Evolutionary conservation across 2,888 invertebrate species (phyloP), one percentile per base, ranked within the genome.

Genomic region (Gasteruption jaculator): DNA sequence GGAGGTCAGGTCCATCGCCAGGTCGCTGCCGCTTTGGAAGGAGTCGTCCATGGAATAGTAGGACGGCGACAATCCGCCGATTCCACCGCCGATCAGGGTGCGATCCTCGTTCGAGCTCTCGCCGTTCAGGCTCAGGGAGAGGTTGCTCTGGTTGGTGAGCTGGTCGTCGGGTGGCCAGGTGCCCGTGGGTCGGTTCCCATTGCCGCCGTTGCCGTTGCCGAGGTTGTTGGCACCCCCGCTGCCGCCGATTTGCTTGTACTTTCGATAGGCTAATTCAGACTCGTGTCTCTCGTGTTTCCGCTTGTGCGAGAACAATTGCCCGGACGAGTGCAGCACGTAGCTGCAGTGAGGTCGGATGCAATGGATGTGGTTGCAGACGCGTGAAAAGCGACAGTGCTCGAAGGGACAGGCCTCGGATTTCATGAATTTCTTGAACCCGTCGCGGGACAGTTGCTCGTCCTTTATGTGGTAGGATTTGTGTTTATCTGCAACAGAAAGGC

Each of bases 351-450:
- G 87, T 46, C 96, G 78, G 56, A 97, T 95, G 75, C 97, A 97
- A 74, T 97, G 97, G 54, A 96, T 97, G 73, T 97, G 97, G 75
- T 97, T 97, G 77, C 92, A 92, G 33, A 93, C 89, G 44, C 88
- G 82, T 25, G 94, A 94, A 72, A 94, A 96, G 42, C 92, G 82
- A 68, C 97, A 97, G 56, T 85, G 86, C 24, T 88, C 83, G 73
- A 90, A 96, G 0, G 88, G 86, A 58, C 97, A 97, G 1, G 83
- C 80, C 65, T 97, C 96, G 56, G 92, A 92, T 72, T 97, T 97
- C 83, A 96, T 90, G 73, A 94, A 97, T 71, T 97, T 97, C 73
- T 95, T 96, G 76, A 97, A 97, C 12, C 96, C 96, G 67, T 97
- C 96, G 49, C 91, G 83, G 26, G 90, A 87, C 32, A 97, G 75